These are phyloP conservation scores for Crocuta crocuta DNA, from an alignment of 2,113 vertebrate genomes.

Conservation along the genomic window DNA sequence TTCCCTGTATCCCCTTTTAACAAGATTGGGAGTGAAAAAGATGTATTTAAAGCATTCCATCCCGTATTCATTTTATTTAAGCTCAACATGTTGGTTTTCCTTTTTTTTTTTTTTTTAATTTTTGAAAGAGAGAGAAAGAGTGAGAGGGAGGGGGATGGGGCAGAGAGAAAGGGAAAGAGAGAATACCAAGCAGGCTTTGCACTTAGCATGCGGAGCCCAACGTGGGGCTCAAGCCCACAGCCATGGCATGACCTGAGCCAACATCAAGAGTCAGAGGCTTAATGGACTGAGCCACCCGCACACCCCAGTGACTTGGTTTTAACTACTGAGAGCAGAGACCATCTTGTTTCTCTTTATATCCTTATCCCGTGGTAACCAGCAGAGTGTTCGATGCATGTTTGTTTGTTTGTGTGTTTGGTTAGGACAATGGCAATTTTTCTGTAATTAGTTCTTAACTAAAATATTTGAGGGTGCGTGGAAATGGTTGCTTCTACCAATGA, in stretches of 20 bases:
- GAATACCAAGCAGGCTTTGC: no score
- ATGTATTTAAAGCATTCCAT: background rate
- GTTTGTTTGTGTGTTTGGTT: slow-evolving; percentile 20
- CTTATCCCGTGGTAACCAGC: background rate
- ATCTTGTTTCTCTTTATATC: background rate
- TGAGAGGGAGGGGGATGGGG: no score
- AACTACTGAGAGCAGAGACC: background rate
- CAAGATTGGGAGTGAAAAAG: background rate
- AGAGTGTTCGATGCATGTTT: background rate
- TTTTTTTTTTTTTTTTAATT: no score
- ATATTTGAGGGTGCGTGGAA: background rate
- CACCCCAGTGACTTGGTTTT: background rate
- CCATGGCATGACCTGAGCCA: no score
- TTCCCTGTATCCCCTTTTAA: background rate
- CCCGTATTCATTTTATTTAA: background rate
- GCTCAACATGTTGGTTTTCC: no score
- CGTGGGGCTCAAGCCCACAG: no score
- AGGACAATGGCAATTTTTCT: background rate
- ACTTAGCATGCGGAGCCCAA: no score
- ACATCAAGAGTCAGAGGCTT: no score
- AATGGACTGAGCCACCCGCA: no score
- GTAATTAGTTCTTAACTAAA: slow-evolving; percentile 47
- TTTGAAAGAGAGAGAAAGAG: no score
- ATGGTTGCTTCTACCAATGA: background rate
- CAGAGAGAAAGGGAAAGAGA: no score